Percentiles rank a stretch among this genome's conserved stretches.
These are phyloP conservation scores for Drosophila picticornis DNA, from an alignment of 2,888 invertebrate species.

Conservation along the genomic window DNA sequence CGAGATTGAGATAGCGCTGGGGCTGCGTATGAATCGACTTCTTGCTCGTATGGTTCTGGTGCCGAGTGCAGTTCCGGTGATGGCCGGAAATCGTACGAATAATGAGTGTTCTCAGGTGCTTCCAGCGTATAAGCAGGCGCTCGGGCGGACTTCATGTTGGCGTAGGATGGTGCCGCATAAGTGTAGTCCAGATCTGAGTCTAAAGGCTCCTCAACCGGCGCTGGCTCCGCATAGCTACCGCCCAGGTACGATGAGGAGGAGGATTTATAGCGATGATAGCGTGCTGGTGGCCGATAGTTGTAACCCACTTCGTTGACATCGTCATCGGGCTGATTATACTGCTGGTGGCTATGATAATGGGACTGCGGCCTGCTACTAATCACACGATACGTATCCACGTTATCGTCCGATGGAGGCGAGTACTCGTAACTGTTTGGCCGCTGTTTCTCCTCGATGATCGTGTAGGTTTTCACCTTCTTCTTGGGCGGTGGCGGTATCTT, in stretches of 20 bases:
- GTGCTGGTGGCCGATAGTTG: slow-evolving; percentile 43
- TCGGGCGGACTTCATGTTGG: slow-evolving; percentile 30
- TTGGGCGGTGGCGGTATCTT: slow-evolving; percentile 52
- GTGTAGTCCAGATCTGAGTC: slow-evolving; percentile 50
- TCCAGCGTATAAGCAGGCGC: slow-evolving; percentile 62
- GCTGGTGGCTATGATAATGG: slow-evolving; percentile 26
- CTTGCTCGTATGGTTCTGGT: slow-evolving; percentile 46
- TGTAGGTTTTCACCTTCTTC: slow-evolving; percentile 71
- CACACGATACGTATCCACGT: slow-evolving; percentile 60
- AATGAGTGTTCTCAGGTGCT: slow-evolving; percentile 55
- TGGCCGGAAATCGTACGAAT: slow-evolving; percentile 64
- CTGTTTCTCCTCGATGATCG: slow-evolving; percentile 69
- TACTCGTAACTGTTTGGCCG: slow-evolving; percentile 43
- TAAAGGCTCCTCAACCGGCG: slow-evolving; percentile 61
- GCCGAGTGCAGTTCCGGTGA: slow-evolving; percentile 54
- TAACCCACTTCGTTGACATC: slow-evolving; percentile 59
- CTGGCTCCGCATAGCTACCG: slow-evolving; percentile 58
- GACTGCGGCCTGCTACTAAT: slow-evolving; percentile 51
- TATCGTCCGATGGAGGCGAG: slow-evolving; percentile 41
- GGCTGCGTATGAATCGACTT: slow-evolving; percentile 48
- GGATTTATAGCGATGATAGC: slow-evolving; percentile 28
- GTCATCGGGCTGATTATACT: slow-evolving; percentile 35
- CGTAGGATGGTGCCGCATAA: slow-evolving; percentile 43
- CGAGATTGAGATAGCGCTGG: slow-evolving; percentile 36
- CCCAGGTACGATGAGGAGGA: slow-evolving; percentile 14